Evolutionary conservation across 2,797 vertebrate genomes (phyloP), one percentile per base, ranked within the genome.

Genomic region (Takifugu rubripes): DNA sequence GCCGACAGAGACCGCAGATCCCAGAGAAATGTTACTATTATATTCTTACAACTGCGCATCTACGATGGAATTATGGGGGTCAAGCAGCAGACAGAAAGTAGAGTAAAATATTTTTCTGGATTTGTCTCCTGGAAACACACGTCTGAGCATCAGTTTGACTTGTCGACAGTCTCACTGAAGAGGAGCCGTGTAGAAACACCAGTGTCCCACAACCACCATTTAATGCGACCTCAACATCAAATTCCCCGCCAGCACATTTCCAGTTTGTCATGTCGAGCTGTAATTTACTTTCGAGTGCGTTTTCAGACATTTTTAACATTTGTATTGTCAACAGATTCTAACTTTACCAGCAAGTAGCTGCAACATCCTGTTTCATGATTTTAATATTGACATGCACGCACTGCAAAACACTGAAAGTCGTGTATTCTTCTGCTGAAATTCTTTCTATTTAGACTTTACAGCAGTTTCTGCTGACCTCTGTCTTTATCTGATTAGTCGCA

Each of bases 1-100:
- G 66, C 47, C 73, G 72, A 76, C 59, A 56, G 47, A 44, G 52
- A 68, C 31, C 63, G 68, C 27, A 52, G 65, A 65, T 77, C 58
- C 24, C 50, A 74, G 52, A 67, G 15, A 17, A 49, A 47, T 54
- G 68, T 75, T 63, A 48, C 48, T 69, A 21, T 69, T 66, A 65
- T 54, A 54, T 48, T 67, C 47, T 75, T 77, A 63, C 66, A 64
- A 58, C 54, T 52, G 25, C 36, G 36, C 60, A 59, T 66, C 61
- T 64, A 54, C 50, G 56, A 66, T 50, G 48, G 48, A 51, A 42
- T 62, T 52, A 56, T 36, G 17, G 51, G 63, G 55, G 14, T 7
- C 36, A 40, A 72, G 27, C 21, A 14, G 36, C 36, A 53, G 24
- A 3, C 5, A 53, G 21, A 52, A 56, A 66, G 25, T 11, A 25